phyloP scores from a whole-genome alignment of 2,113 vertebrate species.

The Xyrauchen texanus region DNA sequence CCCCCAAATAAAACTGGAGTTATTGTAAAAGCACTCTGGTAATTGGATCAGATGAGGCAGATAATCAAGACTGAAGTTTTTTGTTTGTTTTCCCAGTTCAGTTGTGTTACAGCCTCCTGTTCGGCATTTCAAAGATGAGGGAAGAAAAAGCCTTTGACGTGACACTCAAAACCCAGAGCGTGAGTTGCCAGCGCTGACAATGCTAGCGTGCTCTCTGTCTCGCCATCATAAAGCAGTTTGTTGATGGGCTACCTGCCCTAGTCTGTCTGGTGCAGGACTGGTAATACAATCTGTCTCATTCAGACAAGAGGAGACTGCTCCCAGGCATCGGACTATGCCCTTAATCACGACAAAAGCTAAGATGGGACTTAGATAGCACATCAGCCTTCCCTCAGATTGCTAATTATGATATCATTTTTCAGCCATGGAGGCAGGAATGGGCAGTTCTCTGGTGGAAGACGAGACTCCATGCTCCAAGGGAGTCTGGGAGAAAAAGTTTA shows the following conservation, averaged over 20 bases:
- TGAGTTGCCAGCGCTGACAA: slow-evolving; percentile 68
- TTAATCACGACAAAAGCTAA: slow-evolving; percentile 75
- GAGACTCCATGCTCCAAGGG: slow-evolving; percentile 77
- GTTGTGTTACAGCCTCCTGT: slow-evolving; percentile 57
- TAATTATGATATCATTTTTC: slow-evolving; percentile 91
- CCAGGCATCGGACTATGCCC: slow-evolving; percentile 62
- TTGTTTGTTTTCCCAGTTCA: slow-evolving; percentile 33
- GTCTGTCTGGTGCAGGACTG: slow-evolving; percentile 57
- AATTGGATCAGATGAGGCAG: slow-evolving; percentile 47
- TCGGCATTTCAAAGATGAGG: slow-evolving; percentile 65
- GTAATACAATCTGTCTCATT: slow-evolving; percentile 75
- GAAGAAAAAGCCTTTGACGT: slow-evolving; percentile 71
- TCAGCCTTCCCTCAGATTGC: slow-evolving; percentile 77
- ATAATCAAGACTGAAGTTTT: slow-evolving; percentile 46
- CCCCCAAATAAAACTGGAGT: slow-evolving; percentile 25
- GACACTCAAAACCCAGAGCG: slow-evolving; percentile 78
- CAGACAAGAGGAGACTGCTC: slow-evolving; percentile 62
- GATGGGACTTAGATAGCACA: slow-evolving; percentile 76
- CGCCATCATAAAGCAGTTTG: slow-evolving; percentile 57
- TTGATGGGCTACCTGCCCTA: slow-evolving; percentile 74
- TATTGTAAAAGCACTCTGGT: slow-evolving; percentile 36
- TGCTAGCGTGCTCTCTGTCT: slow-evolving; percentile 63
- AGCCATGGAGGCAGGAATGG: slow-evolving; percentile 67
- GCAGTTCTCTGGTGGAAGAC: slow-evolving; percentile 66
- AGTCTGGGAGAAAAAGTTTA: slow-evolving; percentile 77